Base-by-base conservation (phyloP, 2,888 invertebrate species). In the Synanthedon vespiformis region DNA sequence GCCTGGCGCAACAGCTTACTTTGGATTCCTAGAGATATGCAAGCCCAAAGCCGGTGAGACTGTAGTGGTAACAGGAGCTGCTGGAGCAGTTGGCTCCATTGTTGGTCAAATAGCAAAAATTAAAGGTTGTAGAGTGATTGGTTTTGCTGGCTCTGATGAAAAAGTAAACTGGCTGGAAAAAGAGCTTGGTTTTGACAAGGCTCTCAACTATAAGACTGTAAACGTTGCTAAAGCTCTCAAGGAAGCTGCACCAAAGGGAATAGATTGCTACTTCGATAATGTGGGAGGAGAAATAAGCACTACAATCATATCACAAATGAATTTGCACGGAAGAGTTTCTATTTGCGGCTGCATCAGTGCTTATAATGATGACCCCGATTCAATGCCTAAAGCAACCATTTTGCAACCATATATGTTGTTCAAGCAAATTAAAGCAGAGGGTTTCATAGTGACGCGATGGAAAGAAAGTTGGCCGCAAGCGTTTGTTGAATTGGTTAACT, bases 181-280 rank as follows among this genome's bases (percentile, higher is more conserved):
- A 12, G 88, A 90, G 50, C 67, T 92, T 11, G 89, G 89, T 1
- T 92, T 92, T 64, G 90, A 93, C 64, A 70, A 83, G 61, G 91
- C 89, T 8, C 90, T 91, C 59, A 93, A 93, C 76, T 93, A 93
- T 73, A 93, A 92, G 71, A 89, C 83, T 4, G 78, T 75, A 16
- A 64, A 88, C 56, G 58, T 91, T 16, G 73, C 70, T 10, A 54
- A 51, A 0, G 67, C 80, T 27, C 69, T 93, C 53, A 82, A 80
- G 53, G 77, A 89, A 67, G 77, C 74, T 47, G 90, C 90, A 3
- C 90, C 91, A 0, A 72, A 89, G 6, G 92, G 92, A 2, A 75
- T 93, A 0, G 92, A 93, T 64, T 90, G 91, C 60, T 93, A 90
- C 65, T 93, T 92, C 66, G 93, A 93, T 64, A 93, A 92, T 65